A percentile compares a stretch with the other conserved stretches of the same genome.
phyloP scores from a whole-genome alignment of 2,797 vertebrate genomes.

The Epinephelus coioides region DNA sequence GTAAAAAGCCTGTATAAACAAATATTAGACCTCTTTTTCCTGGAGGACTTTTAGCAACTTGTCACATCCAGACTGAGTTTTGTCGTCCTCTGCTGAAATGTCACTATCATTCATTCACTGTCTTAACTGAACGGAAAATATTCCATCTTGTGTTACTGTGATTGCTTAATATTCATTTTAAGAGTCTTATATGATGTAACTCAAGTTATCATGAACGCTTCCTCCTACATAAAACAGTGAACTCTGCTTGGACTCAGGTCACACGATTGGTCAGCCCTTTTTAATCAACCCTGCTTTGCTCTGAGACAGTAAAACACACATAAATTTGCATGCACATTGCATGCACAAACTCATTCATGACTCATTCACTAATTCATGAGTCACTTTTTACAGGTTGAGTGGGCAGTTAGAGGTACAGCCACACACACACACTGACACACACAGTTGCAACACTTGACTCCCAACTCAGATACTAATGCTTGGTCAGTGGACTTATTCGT shows the following conservation, averaged over 20 bases:
- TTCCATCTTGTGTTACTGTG: background rate
- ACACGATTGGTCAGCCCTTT: background rate
- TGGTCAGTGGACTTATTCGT: too few relatives aligned
- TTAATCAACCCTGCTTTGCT: background rate
- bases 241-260: conserved; percentile 30
- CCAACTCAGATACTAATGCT: too few relatives aligned
- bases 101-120: background rate
- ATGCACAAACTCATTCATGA: background rate
- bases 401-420: background rate
- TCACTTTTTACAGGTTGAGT: conserved; percentile 2
- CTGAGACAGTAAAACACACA: background rate
- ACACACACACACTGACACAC: conserved; percentile 1
- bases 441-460: background rate
- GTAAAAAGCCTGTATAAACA: background rate
- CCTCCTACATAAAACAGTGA: conserved; percentile 8
- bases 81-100: background rate
- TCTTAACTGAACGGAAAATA: background rate
- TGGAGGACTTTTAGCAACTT: background rate
- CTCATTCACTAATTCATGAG: background rate
- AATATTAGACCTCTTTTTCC: background rate
- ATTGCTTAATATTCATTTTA: conserved; percentile 9
- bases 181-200: background rate
- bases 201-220: background rate
- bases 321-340: background rate
- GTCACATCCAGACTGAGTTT: background rate